Evolutionary conservation across 1,140 invertebrate genomes (phyloP), one percentile per base, ranked within the genome.

Genomic region (Drosophila asahinai): DNA sequence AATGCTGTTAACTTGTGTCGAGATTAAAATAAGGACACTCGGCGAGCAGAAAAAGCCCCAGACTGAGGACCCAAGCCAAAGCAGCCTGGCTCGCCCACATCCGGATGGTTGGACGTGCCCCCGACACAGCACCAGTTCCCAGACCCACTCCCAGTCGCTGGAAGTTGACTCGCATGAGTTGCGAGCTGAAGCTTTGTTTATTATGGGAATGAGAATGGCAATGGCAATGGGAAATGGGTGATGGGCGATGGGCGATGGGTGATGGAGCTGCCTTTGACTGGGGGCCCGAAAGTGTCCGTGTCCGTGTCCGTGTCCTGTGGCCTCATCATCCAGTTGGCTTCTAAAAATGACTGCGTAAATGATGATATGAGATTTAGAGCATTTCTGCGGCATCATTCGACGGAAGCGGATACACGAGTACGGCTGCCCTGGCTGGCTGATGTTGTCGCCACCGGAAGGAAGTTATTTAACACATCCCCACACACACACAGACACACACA

Each of bases 1-100:
- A 87, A 87, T 89, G 83, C 83, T 83, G 83, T 87, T 89, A 87
- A 87, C 83, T 87, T 87, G 83, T 90, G 86, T 89, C 65, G 84
- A 90, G 84, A 89, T 89, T 89, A 89, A 89, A 90, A 89, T 89
- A 89, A 89, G 84, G 81, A 89, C 84, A 89, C 86, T 84, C 81
- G 49, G 64, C 54, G 77, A 72, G 82, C 77, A 78, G 80, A 74
- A 78, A 77, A 82, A 82, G 66, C 55, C 67, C 47, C 59, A 47
- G 33, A 54, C 52, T n/a, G 42, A 58, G 45, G 40, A 40, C 33
- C 42, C 45, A 47, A 14, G 25, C 43, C 42, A 19, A 19, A 12
- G 12, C 30, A 14, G 5, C 25, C 9, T 14, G 52, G 22, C 49
- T 25, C 48, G 15, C 47, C 47, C 36, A 40, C 48, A 52, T 33